Conservation (phyloP, 1,140 invertebrate species). For the Cherax quadricarinatus region DNA sequence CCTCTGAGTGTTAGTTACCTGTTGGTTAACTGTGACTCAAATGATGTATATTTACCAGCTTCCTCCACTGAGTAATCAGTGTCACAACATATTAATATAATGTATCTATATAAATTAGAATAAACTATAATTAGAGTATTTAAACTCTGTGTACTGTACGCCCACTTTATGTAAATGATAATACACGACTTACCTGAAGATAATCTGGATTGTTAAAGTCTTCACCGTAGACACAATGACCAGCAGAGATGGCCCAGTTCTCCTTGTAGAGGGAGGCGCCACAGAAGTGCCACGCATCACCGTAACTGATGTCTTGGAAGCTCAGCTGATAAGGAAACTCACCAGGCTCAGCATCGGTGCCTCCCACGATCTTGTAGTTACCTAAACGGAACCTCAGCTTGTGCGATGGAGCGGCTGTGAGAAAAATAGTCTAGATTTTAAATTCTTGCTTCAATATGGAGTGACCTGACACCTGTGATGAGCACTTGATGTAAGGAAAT, state of each 20-base stretch:
- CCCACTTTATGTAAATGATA: no score
- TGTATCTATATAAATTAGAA: no score
- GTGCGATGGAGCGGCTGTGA: conserved; percentile 40
- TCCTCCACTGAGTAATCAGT: no score
- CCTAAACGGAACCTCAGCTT: not conserved
- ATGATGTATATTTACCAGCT: no score
- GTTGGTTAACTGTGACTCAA: no score
- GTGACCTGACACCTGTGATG: not conserved
- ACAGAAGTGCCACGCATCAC: conserved; percentile 79
- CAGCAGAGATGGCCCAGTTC: conserved; percentile 81
- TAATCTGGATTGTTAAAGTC: conserved; percentile 57
- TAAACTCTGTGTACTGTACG: no score
- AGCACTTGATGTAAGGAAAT: no score
- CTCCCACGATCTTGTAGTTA: conserved; percentile 81
- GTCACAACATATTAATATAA: no score
- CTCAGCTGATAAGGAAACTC: conserved; percentile 82
- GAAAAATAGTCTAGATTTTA: not conserved
- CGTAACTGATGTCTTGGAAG: conserved; percentile 75
- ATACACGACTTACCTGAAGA: conserved; percentile 36
- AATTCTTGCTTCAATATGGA: not conserved
- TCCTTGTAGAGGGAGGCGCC: conserved; percentile 79
- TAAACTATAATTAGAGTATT: no score
- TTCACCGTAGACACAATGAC: conserved; percentile 77
- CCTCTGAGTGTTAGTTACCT: no score
- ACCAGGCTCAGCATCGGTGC: conserved; percentile 79